Evolutionary conservation across 2,113 vertebrate species (phyloP).

Genomic region (Psammodynastes pulverulentus): DNA sequence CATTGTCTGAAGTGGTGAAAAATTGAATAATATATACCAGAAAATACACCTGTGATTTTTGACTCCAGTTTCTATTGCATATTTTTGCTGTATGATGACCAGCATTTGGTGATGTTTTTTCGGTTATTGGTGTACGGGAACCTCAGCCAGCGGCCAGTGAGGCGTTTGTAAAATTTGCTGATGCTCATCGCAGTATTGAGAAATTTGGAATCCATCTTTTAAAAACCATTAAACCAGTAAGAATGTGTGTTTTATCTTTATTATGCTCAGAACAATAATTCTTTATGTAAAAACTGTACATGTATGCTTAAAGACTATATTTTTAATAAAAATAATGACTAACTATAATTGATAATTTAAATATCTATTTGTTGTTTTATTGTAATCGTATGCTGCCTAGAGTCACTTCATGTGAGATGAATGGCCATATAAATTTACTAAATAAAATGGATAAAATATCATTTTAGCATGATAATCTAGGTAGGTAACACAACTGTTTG

Average conservation of each 20-base stretch:
- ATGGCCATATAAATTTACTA: background rate
- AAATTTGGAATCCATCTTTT: slow-evolving; percentile 94
- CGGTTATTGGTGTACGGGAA: slow-evolving; percentile 94
- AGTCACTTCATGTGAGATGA: background rate
- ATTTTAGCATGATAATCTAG: background rate
- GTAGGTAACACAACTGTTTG: background rate
- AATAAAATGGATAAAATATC: background rate
- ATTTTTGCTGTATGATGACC: slow-evolving; percentile 27
- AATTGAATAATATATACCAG: background rate
- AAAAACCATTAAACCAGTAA: slow-evolving; percentile 96
- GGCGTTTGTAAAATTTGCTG: slow-evolving; percentile 97
- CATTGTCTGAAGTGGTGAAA: background rate
- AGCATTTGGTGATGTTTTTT: slow-evolving; percentile 97
- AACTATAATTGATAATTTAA: background rate
- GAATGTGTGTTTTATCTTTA: slow-evolving; percentile 6
- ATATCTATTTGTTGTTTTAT: background rate
- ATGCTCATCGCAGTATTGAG: slow-evolving; percentile 96
- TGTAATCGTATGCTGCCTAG: background rate
- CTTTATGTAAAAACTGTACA: background rate
- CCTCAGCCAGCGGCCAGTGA: slow-evolving; percentile 93
- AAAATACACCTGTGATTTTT: background rate
- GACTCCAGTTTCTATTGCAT: background rate
- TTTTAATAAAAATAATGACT: background rate
- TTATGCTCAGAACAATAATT: background rate
- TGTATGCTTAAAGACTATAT: background rate